Conservation (phyloP, 2,113 vertebrate species). For the Chrysochloris asiatica region DNA sequence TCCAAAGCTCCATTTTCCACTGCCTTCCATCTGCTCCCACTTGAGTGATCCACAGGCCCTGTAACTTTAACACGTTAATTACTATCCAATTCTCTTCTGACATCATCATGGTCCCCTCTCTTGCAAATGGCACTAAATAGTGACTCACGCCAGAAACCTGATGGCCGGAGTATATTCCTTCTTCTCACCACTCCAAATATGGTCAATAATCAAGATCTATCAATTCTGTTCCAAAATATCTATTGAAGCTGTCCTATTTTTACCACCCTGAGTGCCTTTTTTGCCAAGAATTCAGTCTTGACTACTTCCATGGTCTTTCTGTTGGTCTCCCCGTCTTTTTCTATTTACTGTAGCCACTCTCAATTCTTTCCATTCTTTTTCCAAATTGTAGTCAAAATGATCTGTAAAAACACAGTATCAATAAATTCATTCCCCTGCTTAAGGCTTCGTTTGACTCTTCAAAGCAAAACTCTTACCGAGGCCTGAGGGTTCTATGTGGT, state of each 20-base stretch:
- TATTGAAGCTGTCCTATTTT: not conserved
- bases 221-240: not conserved
- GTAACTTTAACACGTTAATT: not conserved
- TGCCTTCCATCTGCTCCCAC: not conserved
- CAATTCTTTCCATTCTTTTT: no score
- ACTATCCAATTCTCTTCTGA: not conserved
- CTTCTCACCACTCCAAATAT: not conserved
- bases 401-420: not conserved
- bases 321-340: not conserved
- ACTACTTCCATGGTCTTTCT: not conserved
- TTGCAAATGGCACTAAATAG: not conserved
- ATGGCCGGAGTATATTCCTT: not conserved
- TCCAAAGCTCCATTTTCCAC: not conserved
- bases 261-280: not conserved
- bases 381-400: not conserved
- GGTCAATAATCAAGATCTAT: not conserved
- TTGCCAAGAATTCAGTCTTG: not conserved
- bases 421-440: not conserved
- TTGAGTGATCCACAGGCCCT: not conserved
- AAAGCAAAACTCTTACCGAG: not conserved
- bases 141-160: not conserved
- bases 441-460: not conserved
- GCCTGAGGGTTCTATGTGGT: not conserved
- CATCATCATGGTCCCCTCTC: not conserved
- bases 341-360: no score